Evolutionary conservation across 2,113 vertebrate species (phyloP).

Genomic region (Crotophaga sulcirostris): DNA sequence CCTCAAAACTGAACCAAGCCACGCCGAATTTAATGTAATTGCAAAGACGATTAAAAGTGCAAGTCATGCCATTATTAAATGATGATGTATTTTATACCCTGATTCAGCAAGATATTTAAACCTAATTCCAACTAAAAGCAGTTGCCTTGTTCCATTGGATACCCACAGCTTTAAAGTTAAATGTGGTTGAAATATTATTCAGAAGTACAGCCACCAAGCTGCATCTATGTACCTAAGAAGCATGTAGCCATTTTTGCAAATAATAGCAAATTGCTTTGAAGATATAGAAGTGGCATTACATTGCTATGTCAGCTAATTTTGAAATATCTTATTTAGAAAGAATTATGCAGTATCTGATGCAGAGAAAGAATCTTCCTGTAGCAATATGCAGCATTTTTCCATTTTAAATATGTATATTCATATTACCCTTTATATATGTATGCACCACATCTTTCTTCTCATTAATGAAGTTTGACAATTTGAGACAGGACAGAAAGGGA

Average conservation of each 20-base stretch:
- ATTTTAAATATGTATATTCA: conserved; percentile 2
- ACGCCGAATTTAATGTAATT: not conserved
- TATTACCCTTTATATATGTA: not conserved
- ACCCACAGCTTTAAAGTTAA: not conserved
- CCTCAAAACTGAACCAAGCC: not conserved
- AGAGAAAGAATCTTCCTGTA: not conserved
- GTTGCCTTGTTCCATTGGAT: not conserved
- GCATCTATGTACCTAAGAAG: not conserved
- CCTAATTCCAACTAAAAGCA: not conserved
- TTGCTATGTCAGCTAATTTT: not conserved
- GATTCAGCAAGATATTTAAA: not conserved
- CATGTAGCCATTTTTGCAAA: not conserved
- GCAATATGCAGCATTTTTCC: not conserved
- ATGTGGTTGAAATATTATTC: not conserved
- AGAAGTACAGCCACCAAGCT: not conserved
- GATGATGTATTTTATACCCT: not conserved
- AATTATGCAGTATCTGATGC: not conserved
- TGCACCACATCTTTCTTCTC: conserved; percentile 49
- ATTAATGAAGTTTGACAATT: conserved; percentile 83
- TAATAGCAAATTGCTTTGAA: not conserved
- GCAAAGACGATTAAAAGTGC: not conserved
- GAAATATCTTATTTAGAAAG: not conserved
- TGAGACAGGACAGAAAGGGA: conserved; percentile 77
- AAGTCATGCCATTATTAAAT: not conserved
- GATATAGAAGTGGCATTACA: not conserved